A percentile compares a stretch with the other conserved stretches of the same genome.
Evolutionary conservation across 92 coral and sea anemone species (phyloP).

Genomic region (Blastomussa wellsi): DNA sequence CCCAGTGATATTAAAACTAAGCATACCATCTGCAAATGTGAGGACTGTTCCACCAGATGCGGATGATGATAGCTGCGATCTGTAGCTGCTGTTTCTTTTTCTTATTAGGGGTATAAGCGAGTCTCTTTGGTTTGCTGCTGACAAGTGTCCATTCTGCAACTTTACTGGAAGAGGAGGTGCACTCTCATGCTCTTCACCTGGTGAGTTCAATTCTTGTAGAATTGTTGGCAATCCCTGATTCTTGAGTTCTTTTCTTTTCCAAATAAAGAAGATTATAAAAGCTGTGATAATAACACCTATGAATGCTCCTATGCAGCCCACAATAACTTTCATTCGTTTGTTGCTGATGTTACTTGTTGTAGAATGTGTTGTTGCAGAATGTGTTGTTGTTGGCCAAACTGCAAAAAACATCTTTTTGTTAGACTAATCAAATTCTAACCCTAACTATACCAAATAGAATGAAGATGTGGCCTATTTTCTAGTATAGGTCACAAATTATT

Average conservation of each 20-base stretch:
- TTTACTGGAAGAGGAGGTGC: neutral
- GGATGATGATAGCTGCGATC: conserved; percentile 55
- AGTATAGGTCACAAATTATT: neutral
- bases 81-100: conserved; percentile 46
- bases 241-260: conserved; percentile 10
- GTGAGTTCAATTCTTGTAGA: conserved; percentile 3
- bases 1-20: neutral
- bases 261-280: neutral
- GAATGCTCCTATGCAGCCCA: conserved; percentile 44
- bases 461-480: too few species aligned
- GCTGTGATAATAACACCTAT: conserved; percentile 1
- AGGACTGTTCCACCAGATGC: conserved; percentile 34
- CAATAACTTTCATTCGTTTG: neutral
- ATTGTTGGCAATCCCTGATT: conserved; percentile 14
- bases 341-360: neutral
- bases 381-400: conserved; percentile 1
- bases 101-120: conserved; percentile 4
- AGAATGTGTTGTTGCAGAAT: neutral
- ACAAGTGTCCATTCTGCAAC: conserved; percentile 10
- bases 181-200: neutral
- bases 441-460: neutral
- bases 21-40: conserved; percentile 44
- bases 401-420: neutral
- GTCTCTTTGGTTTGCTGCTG: conserved; percentile 19
- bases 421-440: neutral